Conservation (phyloP, 2,888 invertebrate species). For the Thera obeliscata region DNA sequence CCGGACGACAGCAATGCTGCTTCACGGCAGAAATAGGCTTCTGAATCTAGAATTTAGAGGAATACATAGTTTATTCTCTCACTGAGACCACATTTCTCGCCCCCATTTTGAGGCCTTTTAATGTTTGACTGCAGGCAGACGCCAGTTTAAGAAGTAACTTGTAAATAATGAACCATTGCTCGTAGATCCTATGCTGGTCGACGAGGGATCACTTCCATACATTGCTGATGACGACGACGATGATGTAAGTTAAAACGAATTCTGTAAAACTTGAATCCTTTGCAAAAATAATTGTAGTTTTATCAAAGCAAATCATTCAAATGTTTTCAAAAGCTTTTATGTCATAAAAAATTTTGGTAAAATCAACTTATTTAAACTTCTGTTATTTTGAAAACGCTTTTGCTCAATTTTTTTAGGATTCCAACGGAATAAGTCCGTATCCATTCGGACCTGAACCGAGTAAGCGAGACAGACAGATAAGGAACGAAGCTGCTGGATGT, state of each 20-base stretch:
- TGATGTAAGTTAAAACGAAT: constrained; percentile 49
- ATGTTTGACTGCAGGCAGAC: too few species aligned
- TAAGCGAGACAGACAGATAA: constrained; percentile 59
- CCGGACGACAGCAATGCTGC: too few species aligned
- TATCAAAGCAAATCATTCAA: too few species aligned
- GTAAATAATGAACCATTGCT: constrained; percentile 1
- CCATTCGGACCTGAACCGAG: constrained; percentile 64
- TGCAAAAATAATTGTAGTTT: neutral
- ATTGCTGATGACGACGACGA: constrained; percentile 52
- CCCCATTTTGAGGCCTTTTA: too few species aligned
- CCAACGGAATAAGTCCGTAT: constrained; percentile 53
- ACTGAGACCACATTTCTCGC: too few species aligned
- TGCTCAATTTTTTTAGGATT: constrained; percentile 46
- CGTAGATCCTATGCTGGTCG: constrained; percentile 50
- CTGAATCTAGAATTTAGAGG: too few species aligned
- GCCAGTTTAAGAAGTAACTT: neutral
- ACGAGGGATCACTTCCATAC: constrained; percentile 53
- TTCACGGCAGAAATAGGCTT: too few species aligned
- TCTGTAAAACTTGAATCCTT: neutral
- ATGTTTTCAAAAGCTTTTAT: too few species aligned
- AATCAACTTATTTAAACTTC: neutral
- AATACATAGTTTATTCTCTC: too few species aligned
- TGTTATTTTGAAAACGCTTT: neutral
- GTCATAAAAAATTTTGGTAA: too few species aligned
- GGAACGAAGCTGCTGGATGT: constrained; percentile 55